Base-by-base conservation (phyloP, 2,888 invertebrate species). In the Scrobipalpa atriplicella region DNA sequence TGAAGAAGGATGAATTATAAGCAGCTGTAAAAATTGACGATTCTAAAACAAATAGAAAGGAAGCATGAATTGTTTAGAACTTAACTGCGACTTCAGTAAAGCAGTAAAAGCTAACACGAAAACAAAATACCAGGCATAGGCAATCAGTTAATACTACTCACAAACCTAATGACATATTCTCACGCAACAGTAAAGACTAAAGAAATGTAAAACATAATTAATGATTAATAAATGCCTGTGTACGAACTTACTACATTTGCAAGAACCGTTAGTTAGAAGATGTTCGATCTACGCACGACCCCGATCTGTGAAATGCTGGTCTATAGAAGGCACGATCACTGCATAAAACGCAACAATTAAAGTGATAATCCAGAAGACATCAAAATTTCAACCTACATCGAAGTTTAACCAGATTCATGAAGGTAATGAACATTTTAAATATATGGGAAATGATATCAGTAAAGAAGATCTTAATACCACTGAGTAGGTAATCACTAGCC, bases 221-320 rank as follows among this genome's bases (percentile, higher is more conserved):
- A 62, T 47, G 43, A 62, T 21, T 13, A 62, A 62, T 43, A 62
- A 62, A 29, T 62, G 62, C 21, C 62, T 47, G 11, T 19, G 29
- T 13, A 47, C n/a, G 29, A 16, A 52, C 13, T 19, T 18, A 16
- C 16, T 51, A 9, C 29, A 29, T 51, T 6, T 51, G 66, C 68
- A 36, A 66, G 64, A 62, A 76, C 79, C 77, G 78, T 78, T 78
- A 78, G 71, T 29, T 29, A 29, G 29, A 29, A 68, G 72, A 73
- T 73, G 71, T 67, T 66, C 70, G 73, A 69, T 71, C 72, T 73
- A 36, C 38, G 38, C 16, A 36, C 29, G 79, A 68, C 79, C 76
- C 69, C 77, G 72, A 75, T 75, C 67, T 47, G 9, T 5, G 18
- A 39, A 19, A 16, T 41, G 63, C 62, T 56, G 54, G 21, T 56